phyloP scores from a whole-genome alignment of 2,797 vertebrate genomes.

The Falco novaeseelandiae region DNA sequence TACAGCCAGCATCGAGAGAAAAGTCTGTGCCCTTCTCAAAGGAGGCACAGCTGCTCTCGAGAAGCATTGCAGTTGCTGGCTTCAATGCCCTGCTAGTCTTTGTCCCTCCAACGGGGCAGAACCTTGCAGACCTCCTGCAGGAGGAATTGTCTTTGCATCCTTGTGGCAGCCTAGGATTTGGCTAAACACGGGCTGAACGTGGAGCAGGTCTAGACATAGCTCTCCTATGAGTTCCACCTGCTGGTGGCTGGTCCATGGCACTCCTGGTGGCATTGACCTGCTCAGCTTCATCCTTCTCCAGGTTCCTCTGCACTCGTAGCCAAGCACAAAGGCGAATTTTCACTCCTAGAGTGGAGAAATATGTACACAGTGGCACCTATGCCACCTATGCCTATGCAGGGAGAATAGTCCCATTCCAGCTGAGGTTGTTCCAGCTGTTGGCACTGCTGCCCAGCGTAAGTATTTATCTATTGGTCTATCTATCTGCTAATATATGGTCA shows the following conservation, averaged over 20 bases:
- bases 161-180: not conserved
- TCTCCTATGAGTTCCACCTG: not conserved
- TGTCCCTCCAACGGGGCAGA: not conserved
- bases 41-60: not conserved
- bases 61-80: not conserved
- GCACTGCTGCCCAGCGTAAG: not conserved
- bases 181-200: fast-evolving
- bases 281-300: not conserved
- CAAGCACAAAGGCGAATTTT: not conserved
- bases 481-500: not conserved
- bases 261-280: not conserved
- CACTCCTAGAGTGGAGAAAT: not conserved
- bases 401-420: not conserved
- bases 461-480: slow-evolving; percentile 18
- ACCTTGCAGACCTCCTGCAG: not conserved
- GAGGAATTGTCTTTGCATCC: not conserved
- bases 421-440: not conserved
- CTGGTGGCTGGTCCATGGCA: not conserved
- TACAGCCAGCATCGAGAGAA: not conserved
- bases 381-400: not conserved
- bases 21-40: not conserved
- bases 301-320: not conserved
- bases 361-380: not conserved
- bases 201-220: not conserved
- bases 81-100: not conserved